These are phyloP conservation scores for Atlantisia rogersi DNA, from an alignment of 2,113 vertebrate species.

Conservation along the genomic window DNA sequence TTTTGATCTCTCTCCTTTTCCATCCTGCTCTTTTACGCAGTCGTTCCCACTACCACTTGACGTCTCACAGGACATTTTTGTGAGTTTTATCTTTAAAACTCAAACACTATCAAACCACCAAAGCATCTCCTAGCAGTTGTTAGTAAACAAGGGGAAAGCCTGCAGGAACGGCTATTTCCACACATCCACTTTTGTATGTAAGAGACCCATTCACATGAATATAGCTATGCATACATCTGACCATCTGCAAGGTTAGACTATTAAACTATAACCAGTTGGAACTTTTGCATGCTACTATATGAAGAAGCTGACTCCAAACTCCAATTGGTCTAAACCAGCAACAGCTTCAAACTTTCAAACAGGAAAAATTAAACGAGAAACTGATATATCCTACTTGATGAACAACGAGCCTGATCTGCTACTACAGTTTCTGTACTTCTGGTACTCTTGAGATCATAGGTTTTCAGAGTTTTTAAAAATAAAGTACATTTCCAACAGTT, in stretches of 20 bases:
- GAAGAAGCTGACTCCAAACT: neutral
- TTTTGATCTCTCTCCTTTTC: neutral
- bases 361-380: neutral
- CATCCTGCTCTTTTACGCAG: neutral
- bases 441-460: neutral
- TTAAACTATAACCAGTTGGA: neutral
- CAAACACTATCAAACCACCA: neutral
- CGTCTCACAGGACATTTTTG: neutral
- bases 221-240: neutral
- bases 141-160: too few species aligned
- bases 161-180: neutral
- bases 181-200: neutral
- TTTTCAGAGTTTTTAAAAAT: too few species aligned
- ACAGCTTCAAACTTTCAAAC: neutral
- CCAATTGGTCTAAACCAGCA: neutral
- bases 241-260: neutral
- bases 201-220: neutral
- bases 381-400: neutral
- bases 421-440: neutral
- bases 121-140: neutral
- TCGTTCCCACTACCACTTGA: neutral
- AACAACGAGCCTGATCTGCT: neutral
- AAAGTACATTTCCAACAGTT: neutral
- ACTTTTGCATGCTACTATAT: neutral
- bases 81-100: neutral